phyloP scores from a whole-genome alignment of 2,888 invertebrate species.

The Philereme vetulata region DNA sequence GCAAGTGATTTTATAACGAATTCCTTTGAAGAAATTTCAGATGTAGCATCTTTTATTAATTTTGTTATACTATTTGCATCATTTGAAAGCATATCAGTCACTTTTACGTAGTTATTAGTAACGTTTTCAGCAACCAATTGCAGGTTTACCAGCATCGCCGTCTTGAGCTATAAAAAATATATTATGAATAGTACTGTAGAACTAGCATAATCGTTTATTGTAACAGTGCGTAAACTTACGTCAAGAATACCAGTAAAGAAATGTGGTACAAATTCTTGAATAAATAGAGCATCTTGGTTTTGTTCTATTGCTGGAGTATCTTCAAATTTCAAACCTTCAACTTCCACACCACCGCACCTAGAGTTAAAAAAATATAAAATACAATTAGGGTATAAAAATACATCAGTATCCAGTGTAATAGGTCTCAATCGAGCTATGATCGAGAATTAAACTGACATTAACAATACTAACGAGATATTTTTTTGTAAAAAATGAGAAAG shows the following conservation, averaged over 20 bases:
- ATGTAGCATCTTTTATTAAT: constrained; percentile 39
- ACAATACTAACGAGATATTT: too few relatives aligned
- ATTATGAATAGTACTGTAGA: too few relatives aligned
- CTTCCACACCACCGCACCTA: constrained; percentile 48
- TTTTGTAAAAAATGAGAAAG: too few relatives aligned
- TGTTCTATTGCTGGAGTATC: constrained; percentile 36
- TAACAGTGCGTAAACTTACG: constrained; percentile 34
- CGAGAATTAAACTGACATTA: too few relatives aligned
- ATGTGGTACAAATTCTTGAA: constrained; percentile 45
- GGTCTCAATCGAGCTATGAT: too few relatives aligned
- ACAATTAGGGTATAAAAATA: too few relatives aligned
- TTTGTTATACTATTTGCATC: constrained; percentile 35
- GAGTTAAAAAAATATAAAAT: constrained; percentile 7
- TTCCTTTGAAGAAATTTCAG: constrained; percentile 29
- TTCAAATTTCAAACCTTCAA: constrained; percentile 42
- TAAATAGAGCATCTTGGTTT: constrained; percentile 40
- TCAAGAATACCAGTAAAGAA: constrained; percentile 39
- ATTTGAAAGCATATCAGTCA: constrained; percentile 43
- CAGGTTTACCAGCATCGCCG: constrained; percentile 50
- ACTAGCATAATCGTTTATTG: too few relatives aligned
- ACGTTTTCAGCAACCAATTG: constrained; percentile 57
- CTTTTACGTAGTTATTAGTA: constrained; percentile 35
- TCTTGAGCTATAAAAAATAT: constrained; percentile 46
- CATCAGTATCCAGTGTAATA: too few relatives aligned
- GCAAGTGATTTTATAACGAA: constrained; percentile 31